Evolutionary conservation across 92 coral and sea anemone species (phyloP).

Genomic region (Actinostola sp.): DNA sequence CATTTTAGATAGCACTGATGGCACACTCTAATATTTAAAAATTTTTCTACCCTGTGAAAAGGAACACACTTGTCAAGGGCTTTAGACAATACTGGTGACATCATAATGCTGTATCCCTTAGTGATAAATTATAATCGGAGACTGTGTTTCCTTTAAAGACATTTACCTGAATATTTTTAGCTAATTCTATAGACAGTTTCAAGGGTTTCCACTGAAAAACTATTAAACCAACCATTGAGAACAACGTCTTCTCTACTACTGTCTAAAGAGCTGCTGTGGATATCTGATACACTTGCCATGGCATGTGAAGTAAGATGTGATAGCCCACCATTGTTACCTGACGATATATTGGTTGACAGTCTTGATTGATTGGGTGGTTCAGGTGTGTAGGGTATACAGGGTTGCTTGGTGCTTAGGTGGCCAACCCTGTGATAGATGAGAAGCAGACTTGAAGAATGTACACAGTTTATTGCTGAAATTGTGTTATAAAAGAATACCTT

Average conservation of each 20-base stretch:
- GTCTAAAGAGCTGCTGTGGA: background rate
- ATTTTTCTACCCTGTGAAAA: slow-evolving; percentile 24
- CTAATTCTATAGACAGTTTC: slow-evolving; percentile 51
- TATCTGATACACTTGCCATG: slow-evolving; percentile 31
- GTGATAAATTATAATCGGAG: too few species aligned
- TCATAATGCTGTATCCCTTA: too few species aligned
- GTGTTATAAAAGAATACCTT: slow-evolving; percentile 37
- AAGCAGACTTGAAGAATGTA: too few species aligned
- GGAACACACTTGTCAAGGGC: background rate
- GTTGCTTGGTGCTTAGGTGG: slow-evolving; percentile 62
- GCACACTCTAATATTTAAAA: slow-evolving; percentile 62
- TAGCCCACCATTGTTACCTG: slow-evolving; percentile 10
- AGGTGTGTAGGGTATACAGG: slow-evolving; percentile 50
- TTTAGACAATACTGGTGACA: background rate
- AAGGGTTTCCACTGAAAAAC: slow-evolving; percentile 60
- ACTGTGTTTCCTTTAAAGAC: background rate
- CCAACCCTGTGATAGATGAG: too few species aligned
- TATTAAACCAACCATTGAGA: slow-evolving; percentile 55
- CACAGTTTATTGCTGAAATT: too few species aligned
- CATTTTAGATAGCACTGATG: slow-evolving; percentile 66
- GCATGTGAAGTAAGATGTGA: slow-evolving; percentile 19
- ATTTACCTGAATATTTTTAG: slow-evolving; percentile 21
- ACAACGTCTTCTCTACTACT: background rate
- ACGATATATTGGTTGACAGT: slow-evolving; percentile 3
- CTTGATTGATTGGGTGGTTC: background rate